Evolutionary conservation across 2,797 vertebrate genomes (phyloP), one percentile per base, ranked within the genome.

Genomic region (Labroides dimidiatus): DNA sequence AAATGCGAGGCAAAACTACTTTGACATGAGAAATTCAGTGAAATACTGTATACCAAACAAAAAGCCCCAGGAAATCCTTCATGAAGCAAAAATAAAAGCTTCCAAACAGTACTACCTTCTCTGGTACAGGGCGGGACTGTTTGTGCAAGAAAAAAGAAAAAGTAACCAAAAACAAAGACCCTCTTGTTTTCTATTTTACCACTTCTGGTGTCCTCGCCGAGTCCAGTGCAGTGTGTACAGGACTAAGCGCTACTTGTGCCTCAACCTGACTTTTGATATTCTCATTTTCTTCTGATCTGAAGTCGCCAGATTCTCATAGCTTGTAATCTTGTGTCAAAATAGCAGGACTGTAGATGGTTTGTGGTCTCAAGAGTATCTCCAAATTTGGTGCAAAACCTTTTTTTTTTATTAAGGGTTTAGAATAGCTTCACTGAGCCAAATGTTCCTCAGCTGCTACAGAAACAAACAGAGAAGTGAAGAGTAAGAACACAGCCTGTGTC

Each of bases 151-250:
- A 33, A 8, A 8, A 8, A 45, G 30, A n/a, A 48, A 7, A 0
- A 49, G 23, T 33, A 42, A 41, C 17, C 15, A 48, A 54, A 43
- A 73, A 84, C 76, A 82, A 77, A 77, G 68, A 42, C 4, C 36
- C 24, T 17, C 30, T 75, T 82, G 80, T 85, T 80, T 33, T 69
- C 27, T 1, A 1, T 10, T n/a, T 23, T 9, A 2, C 14, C 42
- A 4, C 17, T 33, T 15, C 52, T 19, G 9, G 14, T 23, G 11
- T 12, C 1, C 1, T 20, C 65, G 50, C 44, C 23, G 19, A 36
- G 54, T 23, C 64, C 41, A 56, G 3, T n/a, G 0, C 13, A 2
- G 36, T 39, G 50, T 69, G 51, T 51, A 10, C 53, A 2, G 4
- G 27, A 10, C 45, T n/a, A 20, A 52, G n/a, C 57, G 50, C 17